phyloP scores from a whole-genome alignment of 2,113 vertebrate species.

The Chinchilla lanigera region DNA sequence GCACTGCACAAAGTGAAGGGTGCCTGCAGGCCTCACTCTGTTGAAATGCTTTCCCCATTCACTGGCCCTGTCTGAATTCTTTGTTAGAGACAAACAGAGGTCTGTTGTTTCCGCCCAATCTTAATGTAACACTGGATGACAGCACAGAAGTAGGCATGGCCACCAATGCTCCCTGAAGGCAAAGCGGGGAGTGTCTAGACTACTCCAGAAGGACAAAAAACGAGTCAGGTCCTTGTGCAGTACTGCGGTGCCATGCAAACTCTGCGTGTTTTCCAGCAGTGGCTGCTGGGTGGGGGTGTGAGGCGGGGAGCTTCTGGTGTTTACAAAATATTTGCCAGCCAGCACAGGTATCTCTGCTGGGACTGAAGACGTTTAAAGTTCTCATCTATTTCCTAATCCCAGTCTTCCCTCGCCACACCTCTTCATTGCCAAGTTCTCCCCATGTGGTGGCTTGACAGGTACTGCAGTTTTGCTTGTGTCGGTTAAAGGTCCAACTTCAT shows the following conservation, averaged over 20 bases:
- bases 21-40: not conserved
- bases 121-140: not conserved
- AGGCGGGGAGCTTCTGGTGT: not conserved
- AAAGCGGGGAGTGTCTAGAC: not conserved
- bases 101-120: not conserved
- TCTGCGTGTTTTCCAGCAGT: slow-evolving; percentile 42
- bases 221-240: not conserved
- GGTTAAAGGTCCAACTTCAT: slow-evolving; percentile 46
- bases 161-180: slow-evolving; percentile 12
- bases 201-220: slow-evolving; percentile 1
- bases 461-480: slow-evolving; percentile 9
- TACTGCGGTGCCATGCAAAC: not conserved
- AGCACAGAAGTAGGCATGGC: not conserved
- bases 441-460: slow-evolving; percentile 23
- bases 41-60: not conserved
- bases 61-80: not conserved
- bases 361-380: slow-evolving; percentile 62
- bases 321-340: slow-evolving; percentile 7
- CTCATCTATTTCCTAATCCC: slow-evolving; percentile 36
- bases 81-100: not conserved
- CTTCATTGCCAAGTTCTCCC: not conserved
- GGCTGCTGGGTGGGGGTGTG: not conserved
- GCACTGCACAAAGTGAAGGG: not conserved
- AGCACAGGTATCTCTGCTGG: not conserved
- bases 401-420: not conserved